Evolutionary conservation across 2,113 vertebrate genomes (phyloP), one percentile per base, ranked within the genome.

Genomic region (Microtus richardsoni): DNA sequence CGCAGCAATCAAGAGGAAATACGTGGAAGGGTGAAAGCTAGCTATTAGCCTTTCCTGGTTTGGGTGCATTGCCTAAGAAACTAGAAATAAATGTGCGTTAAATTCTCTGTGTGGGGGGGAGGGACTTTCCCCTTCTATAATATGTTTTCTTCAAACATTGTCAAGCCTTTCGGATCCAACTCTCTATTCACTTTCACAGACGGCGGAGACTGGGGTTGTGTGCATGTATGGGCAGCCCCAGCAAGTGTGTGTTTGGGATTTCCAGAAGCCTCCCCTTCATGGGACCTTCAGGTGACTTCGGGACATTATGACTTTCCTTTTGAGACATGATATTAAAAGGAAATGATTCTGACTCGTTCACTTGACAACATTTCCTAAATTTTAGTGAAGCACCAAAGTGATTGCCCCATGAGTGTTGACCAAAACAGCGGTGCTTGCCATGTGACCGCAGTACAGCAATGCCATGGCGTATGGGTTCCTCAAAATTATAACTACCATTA

Each of bases 401-500:
- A 39, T 79, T 96, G 58, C 54, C 88, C 84, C 88, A 39, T 52
- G 75, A 33, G 21, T 62, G 33, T 92, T 91, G 74, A 60, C 58
- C 70, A 73, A 9, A 44, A 68, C 8, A 90, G 4, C 16, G 22
- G 21, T 58, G 91, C 58, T 79, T 95, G 28, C n/a, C 95, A 79
- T 71, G 60, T 10, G 82, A 54, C 79, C 30, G 85, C 85, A 96
- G 17, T 93, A 93, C 88, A 64, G 87, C 97, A 92, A 93, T 26
- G 28, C 88, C 80, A 78, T 73, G 0, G 79, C 86, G 74, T 86
- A 6, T 52, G 28, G 22, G 64, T 54, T 54, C 66, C 77, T 89
- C 33, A 84, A 92, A 94, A 95, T 94, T 74, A 88, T 84, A 94
- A 91, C 80, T 97, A 89, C 78, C 93, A 96, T 88, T 96, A 83